Conservation (phyloP, 2,888 invertebrate genomes). For the Carcina quercana region DNA sequence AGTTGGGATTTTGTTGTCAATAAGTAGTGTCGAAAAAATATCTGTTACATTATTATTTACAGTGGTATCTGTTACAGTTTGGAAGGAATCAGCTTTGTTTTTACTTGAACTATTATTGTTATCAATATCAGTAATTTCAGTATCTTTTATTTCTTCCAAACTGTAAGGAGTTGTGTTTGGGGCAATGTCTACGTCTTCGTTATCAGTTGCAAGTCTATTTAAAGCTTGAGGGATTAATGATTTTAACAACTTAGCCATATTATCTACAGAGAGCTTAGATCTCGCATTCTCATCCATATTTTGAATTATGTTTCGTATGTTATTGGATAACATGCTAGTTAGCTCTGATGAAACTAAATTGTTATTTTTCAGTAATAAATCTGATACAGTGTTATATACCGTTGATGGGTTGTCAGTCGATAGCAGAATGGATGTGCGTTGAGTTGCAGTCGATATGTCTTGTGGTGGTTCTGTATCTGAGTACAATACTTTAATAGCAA, state of each 20-base stretch:
- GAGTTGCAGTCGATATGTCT: slow-evolving; percentile 56
- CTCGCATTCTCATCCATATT: slow-evolving; percentile 62
- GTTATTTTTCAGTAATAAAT: slow-evolving; percentile 63
- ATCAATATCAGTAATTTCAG: slow-evolving; percentile 48
- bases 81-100: slow-evolving; percentile 38
- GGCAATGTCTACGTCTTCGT: slow-evolving; percentile 44
- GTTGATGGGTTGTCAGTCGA: slow-evolving; percentile 60
- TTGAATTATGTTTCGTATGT: slow-evolving; percentile 58
- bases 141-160: slow-evolving; percentile 65
- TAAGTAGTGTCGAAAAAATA: slow-evolving; percentile 23
- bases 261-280: slow-evolving; percentile 66
- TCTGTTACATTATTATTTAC: slow-evolving; percentile 44
- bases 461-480: slow-evolving; percentile 56
- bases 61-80: slow-evolving; percentile 40
- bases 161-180: slow-evolving; percentile 65
- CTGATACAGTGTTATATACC: slow-evolving; percentile 69
- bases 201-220: slow-evolving; percentile 42
- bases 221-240: slow-evolving; percentile 65
- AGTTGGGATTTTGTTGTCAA: slow-evolving; percentile 26
- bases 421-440: slow-evolving; percentile 42
- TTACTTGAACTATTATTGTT: slow-evolving; percentile 22
- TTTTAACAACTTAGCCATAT: slow-evolving; percentile 66
- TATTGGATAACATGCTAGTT: slow-evolving; percentile 71
- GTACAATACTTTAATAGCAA: slow-evolving; percentile 65
- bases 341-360: slow-evolving; percentile 65